Evolutionary conservation across 92 coral and sea anemone genomes (phyloP).

Genomic region (Phenganax subtilis): DNA sequence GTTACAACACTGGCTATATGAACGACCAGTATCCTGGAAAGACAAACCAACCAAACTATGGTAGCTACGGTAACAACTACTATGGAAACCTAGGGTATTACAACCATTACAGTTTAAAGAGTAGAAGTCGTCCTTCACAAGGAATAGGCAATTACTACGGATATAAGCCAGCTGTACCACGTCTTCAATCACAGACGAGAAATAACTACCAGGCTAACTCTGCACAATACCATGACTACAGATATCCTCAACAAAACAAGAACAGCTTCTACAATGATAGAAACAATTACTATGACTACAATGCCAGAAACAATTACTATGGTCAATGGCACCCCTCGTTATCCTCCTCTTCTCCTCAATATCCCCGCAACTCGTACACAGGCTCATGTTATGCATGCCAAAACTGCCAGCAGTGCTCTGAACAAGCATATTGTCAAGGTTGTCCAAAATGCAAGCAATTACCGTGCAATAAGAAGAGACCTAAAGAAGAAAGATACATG

Average conservation of each 20-base stretch:
- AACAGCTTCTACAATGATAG: background rate
- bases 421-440: constrained; percentile 57
- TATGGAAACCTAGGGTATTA: constrained; percentile 30
- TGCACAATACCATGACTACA: constrained; percentile 8
- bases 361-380: constrained; percentile 21
- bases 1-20: constrained; percentile 3
- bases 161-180: background rate
- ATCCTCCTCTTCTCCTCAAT: constrained; percentile 10
- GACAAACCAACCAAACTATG: background rate
- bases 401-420: constrained; percentile 62
- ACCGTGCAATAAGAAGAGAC: constrained; percentile 46
- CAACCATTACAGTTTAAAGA: constrained; percentile 11
- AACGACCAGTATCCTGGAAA: background rate
- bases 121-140: background rate
- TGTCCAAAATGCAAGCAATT: constrained; percentile 61
- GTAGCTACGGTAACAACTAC: constrained; percentile 1
- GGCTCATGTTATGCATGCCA: constrained; percentile 62
- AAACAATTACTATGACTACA: constrained; percentile 7
- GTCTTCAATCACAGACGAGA: background rate
- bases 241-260: background rate
- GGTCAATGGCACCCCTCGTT: background rate
- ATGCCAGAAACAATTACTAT: background rate
- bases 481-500: constrained; percentile 1
- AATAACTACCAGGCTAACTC: background rate
- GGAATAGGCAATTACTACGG: background rate